Percentiles rank a stretch among this genome's conserved stretches.
Conservation (phyloP, 2,113 vertebrate species). For the Phalacrocorax carbo region DNA sequence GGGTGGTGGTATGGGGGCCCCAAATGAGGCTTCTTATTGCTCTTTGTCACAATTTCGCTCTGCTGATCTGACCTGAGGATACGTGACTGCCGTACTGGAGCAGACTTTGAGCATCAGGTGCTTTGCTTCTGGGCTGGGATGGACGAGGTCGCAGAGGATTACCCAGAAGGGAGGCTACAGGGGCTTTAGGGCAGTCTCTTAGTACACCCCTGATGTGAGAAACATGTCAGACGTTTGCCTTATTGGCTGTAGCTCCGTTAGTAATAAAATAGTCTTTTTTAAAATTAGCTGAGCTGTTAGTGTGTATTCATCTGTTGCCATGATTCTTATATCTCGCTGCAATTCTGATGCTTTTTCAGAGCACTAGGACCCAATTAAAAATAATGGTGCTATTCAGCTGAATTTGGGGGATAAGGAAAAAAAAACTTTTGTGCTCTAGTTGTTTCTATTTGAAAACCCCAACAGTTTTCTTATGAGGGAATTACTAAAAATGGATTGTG, state of each 20-base stretch:
- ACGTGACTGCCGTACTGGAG: fast-evolving
- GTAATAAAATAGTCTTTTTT: not conserved
- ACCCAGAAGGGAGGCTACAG: fast-evolving
- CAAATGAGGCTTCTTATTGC: not conserved
- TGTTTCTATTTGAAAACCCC: not conserved
- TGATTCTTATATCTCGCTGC: not conserved
- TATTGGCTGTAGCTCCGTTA: not conserved
- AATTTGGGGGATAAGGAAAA: not conserved
- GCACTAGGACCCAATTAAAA: not conserved
- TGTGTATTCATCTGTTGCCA: not conserved
- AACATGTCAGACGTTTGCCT: not conserved
- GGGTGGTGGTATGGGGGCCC: not conserved
- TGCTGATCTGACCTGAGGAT: not conserved
- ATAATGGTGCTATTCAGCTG: not conserved
- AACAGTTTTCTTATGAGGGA: not conserved
- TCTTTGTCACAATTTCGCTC: not conserved
- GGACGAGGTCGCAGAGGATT: not conserved
- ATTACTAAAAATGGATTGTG: not conserved
- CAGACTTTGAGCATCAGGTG: not conserved
- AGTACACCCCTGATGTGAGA: not conserved
- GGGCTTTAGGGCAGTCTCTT: not conserved
- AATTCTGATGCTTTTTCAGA: not conserved
- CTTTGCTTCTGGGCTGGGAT: not conserved
- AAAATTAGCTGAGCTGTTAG: not conserved
- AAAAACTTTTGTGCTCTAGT: not conserved